Evolutionary conservation across 2,888 invertebrate genomes (phyloP).

Genomic region (Stegana nigrithorax): DNA sequence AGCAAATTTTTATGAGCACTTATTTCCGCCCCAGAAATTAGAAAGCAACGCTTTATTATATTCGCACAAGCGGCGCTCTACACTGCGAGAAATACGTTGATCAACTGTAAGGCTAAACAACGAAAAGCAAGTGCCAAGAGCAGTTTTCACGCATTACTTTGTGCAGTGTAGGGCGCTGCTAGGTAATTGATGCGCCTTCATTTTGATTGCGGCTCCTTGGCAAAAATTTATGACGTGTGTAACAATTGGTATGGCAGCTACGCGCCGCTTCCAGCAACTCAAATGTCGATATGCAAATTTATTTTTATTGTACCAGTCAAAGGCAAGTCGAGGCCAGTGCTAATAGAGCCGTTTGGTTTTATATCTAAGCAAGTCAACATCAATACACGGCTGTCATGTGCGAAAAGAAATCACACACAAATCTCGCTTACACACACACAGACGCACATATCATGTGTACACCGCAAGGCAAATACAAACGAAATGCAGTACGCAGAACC

Average conservation of each 20-base stretch:
- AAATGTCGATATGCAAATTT: not conserved
- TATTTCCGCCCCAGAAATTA: conserved; percentile 64
- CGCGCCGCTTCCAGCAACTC: not conserved
- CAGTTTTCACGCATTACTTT: too few relatives aligned
- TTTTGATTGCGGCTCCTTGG: too few relatives aligned
- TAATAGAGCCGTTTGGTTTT: not conserved
- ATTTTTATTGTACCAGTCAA: not conserved
- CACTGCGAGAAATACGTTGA: not conserved
- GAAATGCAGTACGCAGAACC: not conserved
- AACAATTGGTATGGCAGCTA: conserved; percentile 51
- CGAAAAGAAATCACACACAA: too few relatives aligned
- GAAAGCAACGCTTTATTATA: conserved; percentile 42
- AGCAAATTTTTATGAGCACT: conserved; percentile 46
- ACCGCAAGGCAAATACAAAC: not conserved
- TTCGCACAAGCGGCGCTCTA: not conserved
- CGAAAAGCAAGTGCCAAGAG: too few relatives aligned
- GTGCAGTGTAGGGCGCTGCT: too few relatives aligned
- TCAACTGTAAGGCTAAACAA: too few relatives aligned
- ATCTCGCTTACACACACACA: too few relatives aligned
- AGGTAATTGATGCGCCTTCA: too few relatives aligned
- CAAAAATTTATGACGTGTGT: conserved; percentile 57
- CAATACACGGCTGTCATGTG: not conserved
- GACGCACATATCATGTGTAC: conserved; percentile 1
- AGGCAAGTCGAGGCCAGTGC: not conserved
- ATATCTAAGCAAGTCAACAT: not conserved